Conservation (phyloP, 2,888 invertebrate species). For the Drosophila neoperkinsi region DNA sequence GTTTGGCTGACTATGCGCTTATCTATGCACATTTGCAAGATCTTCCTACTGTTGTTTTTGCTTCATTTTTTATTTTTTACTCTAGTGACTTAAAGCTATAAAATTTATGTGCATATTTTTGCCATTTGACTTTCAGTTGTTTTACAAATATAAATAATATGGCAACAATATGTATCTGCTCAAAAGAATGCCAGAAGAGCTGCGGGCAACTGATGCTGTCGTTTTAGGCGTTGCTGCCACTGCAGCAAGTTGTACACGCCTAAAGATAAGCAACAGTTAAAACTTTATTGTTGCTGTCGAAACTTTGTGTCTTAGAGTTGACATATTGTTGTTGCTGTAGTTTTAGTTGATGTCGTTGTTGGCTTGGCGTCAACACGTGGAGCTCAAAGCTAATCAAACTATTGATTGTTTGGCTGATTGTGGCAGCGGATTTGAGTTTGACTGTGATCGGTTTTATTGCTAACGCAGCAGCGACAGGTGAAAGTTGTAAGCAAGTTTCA, state of each 20-base stretch:
- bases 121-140: slow-evolving; percentile 62
- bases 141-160: slow-evolving; percentile 16
- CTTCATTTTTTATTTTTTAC: slow-evolving; percentile 4
- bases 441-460: slow-evolving; percentile 65
- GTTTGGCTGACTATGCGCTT: slow-evolving; percentile 52
- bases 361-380: slow-evolving; percentile 72
- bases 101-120: slow-evolving; percentile 79
- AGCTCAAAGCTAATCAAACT: slow-evolving; percentile 73
- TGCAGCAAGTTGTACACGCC: slow-evolving; percentile 34
- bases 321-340: slow-evolving; percentile 3
- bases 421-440: slow-evolving; percentile 56
- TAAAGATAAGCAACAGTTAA: slow-evolving; percentile 77
- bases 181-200: slow-evolving; percentile 55
- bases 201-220: slow-evolving; percentile 34
- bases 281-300: slow-evolving; percentile 67
- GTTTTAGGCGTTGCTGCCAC: slow-evolving; percentile 5
- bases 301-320: slow-evolving; percentile 54
- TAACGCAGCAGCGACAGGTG: slow-evolving; percentile 58
- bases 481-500: slow-evolving; percentile 65
- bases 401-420: slow-evolving; percentile 79
- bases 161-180: slow-evolving; percentile 13
- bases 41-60: slow-evolving; percentile 17
- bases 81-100: slow-evolving; percentile 24
- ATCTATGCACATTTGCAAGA: slow-evolving; percentile 67
- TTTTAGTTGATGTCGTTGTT: slow-evolving; percentile 29